Percentiles rank a stretch among this genome's conserved stretches.
Conservation (phyloP, 2,113 vertebrate genomes). For the Geococcyx californianus region DNA sequence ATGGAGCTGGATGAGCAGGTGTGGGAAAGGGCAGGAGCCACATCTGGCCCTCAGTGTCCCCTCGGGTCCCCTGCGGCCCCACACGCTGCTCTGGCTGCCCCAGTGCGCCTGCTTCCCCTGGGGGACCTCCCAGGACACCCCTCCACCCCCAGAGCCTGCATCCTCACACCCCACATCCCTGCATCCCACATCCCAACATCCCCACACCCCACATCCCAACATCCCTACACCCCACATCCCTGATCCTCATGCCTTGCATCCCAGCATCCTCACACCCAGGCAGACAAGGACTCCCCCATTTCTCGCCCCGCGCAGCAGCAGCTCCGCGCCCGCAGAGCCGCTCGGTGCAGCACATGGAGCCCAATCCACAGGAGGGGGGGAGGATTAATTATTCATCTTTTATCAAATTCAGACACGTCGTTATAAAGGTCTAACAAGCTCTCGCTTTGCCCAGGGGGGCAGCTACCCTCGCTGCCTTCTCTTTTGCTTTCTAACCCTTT, state of each 20-base stretch:
- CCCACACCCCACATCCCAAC: background rate
- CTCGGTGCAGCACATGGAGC: background rate
- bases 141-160: background rate
- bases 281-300: rapidly evolving
- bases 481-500: background rate
- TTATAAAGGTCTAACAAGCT: background rate
- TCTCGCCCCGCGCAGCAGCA: background rate
- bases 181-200: background rate
- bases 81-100: background rate
- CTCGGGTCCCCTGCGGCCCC: background rate
- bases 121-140: background rate
- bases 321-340: background rate
- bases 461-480: background rate
- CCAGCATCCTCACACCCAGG: rapidly evolving
- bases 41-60: rapidly evolving
- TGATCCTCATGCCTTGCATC: too few relatives aligned
- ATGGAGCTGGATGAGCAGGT: background rate
- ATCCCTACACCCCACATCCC: too few relatives aligned
- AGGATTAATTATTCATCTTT: background rate
- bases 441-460: background rate
- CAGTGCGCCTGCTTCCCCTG: background rate
- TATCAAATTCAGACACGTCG: background rate
- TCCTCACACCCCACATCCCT: rapidly evolving
- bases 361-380: rapidly evolving
- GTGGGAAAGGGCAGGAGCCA: background rate